These are phyloP conservation scores for Leptoteleia sp. DNA, from an alignment of 1,140 invertebrate species.

Conservation along the genomic window DNA sequence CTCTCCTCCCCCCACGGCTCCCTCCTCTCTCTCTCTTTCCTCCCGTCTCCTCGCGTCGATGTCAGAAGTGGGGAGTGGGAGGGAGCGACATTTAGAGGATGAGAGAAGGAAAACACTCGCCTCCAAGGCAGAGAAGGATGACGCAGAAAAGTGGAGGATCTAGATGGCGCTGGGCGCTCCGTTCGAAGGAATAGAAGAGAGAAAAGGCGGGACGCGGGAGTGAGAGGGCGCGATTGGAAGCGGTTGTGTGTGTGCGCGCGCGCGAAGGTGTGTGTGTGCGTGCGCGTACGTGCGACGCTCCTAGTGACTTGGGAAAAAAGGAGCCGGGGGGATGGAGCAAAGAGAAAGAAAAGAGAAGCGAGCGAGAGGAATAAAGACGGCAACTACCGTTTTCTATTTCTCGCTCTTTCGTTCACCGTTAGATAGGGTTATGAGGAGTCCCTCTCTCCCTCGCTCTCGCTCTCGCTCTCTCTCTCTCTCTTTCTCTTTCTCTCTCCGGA, in stretches of 20 bases:
- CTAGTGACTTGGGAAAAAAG: conserved; percentile 60
- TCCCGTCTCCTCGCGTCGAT: not conserved
- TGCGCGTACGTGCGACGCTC: conserved; percentile 19
- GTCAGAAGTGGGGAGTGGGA: conserved; percentile 30
- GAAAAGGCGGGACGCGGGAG: not conserved
- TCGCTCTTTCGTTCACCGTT: conserved; percentile 53
- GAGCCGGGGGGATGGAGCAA: conserved; percentile 42
- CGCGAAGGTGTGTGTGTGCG: conserved; percentile 3
- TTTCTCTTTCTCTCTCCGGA: conserved; percentile 67
- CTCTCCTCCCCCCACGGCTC: too few species aligned
- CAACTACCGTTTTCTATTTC: not conserved
- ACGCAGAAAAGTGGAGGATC: conserved; percentile 39
- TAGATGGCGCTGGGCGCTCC: conserved; percentile 42
- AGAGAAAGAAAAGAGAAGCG: conserved; percentile 25
- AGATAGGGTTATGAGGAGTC: conserved; percentile 70
- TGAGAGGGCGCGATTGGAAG: not conserved
- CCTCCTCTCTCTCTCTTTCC: conserved; percentile 5
- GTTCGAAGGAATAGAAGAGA: too few species aligned
- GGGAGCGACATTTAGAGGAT: conserved; percentile 55
- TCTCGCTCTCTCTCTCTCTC: conserved; percentile 67
- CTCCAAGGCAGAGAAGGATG: conserved; percentile 30
- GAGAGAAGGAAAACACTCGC: conserved; percentile 39
- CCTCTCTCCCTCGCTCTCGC: conserved; percentile 67
- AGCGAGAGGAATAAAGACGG: too few species aligned
- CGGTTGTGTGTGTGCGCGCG: not conserved